A percentile compares a stretch with the other conserved stretches of the same genome.
Evolutionary conservation across 2,797 vertebrate genomes (phyloP).

Genomic region (Nothura maculosa): DNA sequence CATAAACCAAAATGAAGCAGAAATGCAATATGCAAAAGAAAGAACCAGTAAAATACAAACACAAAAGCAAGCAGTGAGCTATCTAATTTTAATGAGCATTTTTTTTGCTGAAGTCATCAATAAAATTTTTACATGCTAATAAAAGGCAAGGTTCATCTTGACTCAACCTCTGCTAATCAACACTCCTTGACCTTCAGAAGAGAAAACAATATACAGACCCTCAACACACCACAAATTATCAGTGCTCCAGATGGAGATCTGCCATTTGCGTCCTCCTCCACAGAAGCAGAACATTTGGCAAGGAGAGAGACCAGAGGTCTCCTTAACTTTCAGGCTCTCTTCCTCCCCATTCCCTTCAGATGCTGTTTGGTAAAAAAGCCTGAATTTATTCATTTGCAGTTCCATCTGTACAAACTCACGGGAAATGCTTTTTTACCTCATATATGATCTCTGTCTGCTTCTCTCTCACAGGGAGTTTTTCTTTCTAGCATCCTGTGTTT

Average conservation of each 20-base stretch:
- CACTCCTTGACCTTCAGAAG: background rate
- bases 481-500: background rate
- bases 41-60: background rate
- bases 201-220: accelerated
- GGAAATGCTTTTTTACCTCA: background rate
- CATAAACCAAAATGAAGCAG: background rate
- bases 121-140: background rate
- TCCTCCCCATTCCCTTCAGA: background rate
- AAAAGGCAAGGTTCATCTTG: background rate
- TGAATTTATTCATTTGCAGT: background rate
- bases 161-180: background rate
- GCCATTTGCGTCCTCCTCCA: background rate
- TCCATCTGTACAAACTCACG: background rate
- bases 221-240: background rate
- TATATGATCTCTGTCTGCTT: background rate
- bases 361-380: background rate
- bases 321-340: accelerated
- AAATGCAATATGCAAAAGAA: background rate
- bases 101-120: background rate
- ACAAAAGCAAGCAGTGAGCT: background rate
- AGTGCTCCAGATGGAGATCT: background rate
- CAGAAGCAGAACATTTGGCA: background rate
- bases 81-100: background rate
- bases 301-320: background rate
- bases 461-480: background rate